Evolutionary conservation across 30 jellyfish, hydroid and myxozoan species (phyloP), one percentile per base, ranked within the genome.

Genomic region (Morbakka virulenta): DNA sequence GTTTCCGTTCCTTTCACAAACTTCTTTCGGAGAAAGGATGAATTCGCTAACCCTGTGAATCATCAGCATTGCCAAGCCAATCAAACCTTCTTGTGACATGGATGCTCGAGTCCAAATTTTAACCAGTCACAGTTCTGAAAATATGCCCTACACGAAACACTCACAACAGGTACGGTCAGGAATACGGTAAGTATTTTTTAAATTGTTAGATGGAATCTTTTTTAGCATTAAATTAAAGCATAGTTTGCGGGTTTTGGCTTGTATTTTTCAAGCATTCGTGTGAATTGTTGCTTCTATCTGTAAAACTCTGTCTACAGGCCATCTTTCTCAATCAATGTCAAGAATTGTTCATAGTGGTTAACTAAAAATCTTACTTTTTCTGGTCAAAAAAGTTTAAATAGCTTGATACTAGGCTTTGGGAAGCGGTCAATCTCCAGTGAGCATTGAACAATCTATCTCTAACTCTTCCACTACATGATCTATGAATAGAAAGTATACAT

Each of bases 41-140:
- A 68, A 68, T 68, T 68, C 70, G n/a, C 80, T 32, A 64, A 64
- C 80, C 80, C 80, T 68, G 80, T 68, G 80, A 68, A 68, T 68
- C 80, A 68, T 68, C 33, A 68, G 80, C 80, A 28, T 68, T 33
- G 80, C 80, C 41, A 68, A 68, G 80, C 80, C 80, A 68, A 64
- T 68, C 80, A 68, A 33, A 64, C 80, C 25, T 35, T 68, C 80
- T 68, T 68, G 80, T 68, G 80, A 68, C 80, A 68, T 68, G 35
- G 66, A 66, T 66, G 78, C 78, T 66, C 78, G 78, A 31, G 80
- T 68, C 66, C 80, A 68, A 68, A 68, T 64, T 41, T 68, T 68
- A 68, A 68, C 33, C 41, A 64, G 80, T 68, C 70, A 49, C 35
- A 68, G 80, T 1, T 66, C 80, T 68, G 80, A 68, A 68, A 68